Conservation (phyloP, 1,140 invertebrate species). For the Leptoteleia sp. region DNA sequence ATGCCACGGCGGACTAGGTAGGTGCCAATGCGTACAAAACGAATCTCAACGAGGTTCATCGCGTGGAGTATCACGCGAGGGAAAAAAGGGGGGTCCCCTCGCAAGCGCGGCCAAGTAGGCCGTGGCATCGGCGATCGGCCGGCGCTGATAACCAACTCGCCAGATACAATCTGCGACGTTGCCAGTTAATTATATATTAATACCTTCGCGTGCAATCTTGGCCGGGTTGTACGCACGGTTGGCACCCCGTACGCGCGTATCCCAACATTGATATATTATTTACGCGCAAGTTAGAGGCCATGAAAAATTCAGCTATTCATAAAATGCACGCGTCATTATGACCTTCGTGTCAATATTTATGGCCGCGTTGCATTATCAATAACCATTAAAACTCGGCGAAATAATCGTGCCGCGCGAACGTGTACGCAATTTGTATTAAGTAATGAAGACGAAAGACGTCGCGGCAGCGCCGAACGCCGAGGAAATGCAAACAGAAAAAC, state of each 20-base stretch:
- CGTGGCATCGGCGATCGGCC: conserved; percentile 64
- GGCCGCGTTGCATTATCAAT: conserved; percentile 53
- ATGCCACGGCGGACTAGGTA: too few relatives aligned
- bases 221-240: conserved; percentile 60
- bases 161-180: conserved; percentile 78
- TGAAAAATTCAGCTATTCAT: conserved; percentile 55
- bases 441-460: conserved; percentile 48
- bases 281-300: conserved; percentile 43
- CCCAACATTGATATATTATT: conserved; percentile 60
- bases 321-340: conserved; percentile 49
- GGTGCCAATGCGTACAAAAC: conserved; percentile 51
- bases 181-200: conserved; percentile 81
- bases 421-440: conserved; percentile 43
- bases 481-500: neutral
- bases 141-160: conserved; percentile 73
- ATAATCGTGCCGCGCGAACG: conserved; percentile 28
- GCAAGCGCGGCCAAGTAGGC: conserved; percentile 63
- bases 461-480: neutral
- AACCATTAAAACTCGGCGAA: conserved; percentile 45
- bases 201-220: conserved; percentile 78
- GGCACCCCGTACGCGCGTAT: conserved; percentile 61
- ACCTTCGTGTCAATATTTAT: conserved; percentile 62
- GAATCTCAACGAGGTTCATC: conserved; percentile 36
- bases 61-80: conserved; percentile 27
- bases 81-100: conserved; percentile 34